Conservation (phyloP, 2,888 invertebrate genomes). For the Drosophila rellima region DNA sequence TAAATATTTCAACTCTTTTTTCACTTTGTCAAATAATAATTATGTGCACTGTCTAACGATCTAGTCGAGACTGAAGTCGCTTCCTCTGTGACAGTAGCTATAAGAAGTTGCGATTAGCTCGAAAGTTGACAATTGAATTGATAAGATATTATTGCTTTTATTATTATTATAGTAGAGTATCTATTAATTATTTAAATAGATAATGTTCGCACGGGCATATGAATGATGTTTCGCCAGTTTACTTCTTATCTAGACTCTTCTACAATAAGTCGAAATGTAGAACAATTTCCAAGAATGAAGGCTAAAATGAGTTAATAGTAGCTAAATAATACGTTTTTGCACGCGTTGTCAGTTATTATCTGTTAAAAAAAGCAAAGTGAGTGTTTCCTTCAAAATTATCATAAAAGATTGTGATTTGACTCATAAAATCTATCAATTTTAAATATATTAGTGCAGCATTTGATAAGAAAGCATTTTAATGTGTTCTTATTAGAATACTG, state of each 20-base stretch:
- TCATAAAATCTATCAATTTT: not conserved
- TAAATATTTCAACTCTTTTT: not conserved
- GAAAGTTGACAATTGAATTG: conserved; percentile 12
- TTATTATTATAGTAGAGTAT: conserved; percentile 22
- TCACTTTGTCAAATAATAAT: not conserved
- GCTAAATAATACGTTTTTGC: conserved; percentile 18
- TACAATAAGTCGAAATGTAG: not conserved
- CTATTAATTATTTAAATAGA: conserved; percentile 26
- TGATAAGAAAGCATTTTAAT: not conserved
- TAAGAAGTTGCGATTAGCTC: conserved; percentile 21
- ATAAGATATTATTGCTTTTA: conserved; percentile 40
- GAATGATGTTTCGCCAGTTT: conserved; percentile 8
- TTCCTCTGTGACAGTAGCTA: not conserved
- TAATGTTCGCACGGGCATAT: conserved; percentile 10
- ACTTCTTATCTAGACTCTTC: conserved; percentile 29
- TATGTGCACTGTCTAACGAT: conserved; percentile 17
- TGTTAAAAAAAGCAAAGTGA: not conserved
- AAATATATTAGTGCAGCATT: not conserved
- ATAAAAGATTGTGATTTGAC: conserved; percentile 2
- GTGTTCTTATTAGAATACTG: no score
- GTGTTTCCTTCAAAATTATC: conserved; percentile 15
- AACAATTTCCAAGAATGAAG: conserved; percentile 5
- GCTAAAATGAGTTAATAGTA: conserved; percentile 9
- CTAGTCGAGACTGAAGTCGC: conserved; percentile 28
- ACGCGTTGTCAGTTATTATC: conserved; percentile 12